Evolutionary conservation across 2,113 vertebrate species (phyloP).

Genomic region (Psammodynastes pulverulentus): DNA sequence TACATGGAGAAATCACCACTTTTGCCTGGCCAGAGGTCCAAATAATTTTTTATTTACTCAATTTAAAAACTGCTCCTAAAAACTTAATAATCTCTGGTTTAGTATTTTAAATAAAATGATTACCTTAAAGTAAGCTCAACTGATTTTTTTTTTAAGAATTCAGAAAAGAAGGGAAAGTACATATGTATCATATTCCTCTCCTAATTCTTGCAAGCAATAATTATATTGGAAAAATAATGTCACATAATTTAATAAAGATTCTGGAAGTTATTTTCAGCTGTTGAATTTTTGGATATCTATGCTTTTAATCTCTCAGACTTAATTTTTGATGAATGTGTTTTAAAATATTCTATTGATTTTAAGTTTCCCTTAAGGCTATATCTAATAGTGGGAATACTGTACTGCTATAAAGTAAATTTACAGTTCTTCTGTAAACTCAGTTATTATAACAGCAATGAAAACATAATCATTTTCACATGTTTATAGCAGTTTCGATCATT

Average conservation of each 20-base stretch:
- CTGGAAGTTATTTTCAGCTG: neutral
- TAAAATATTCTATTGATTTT: slow-evolving; percentile 21
- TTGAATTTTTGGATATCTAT: slow-evolving; percentile 5
- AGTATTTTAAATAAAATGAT: neutral
- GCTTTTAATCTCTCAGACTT: slow-evolving; percentile 17
- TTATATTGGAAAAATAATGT: slow-evolving; percentile 4
- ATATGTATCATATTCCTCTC: neutral
- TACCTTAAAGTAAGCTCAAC: neutral
- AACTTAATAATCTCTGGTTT: neutral
- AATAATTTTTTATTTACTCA: neutral
- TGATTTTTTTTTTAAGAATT: neutral
- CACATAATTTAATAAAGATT: neutral
- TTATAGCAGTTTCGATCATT: neutral
- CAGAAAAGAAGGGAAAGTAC: neutral
- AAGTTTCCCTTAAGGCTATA: slow-evolving; percentile 3
- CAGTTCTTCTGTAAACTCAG: fast-evolving
- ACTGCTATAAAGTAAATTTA: neutral
- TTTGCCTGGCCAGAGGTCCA: neutral
- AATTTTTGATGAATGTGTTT: neutral
- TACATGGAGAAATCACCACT: neutral
- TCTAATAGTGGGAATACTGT: neutral
- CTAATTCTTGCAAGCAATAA: neutral
- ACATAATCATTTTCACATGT: neutral
- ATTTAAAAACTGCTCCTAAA: neutral
- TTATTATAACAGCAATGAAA: neutral